phyloP scores from a whole-genome alignment of 2,888 invertebrate genomes.

The Thymelicus acteon region DNA sequence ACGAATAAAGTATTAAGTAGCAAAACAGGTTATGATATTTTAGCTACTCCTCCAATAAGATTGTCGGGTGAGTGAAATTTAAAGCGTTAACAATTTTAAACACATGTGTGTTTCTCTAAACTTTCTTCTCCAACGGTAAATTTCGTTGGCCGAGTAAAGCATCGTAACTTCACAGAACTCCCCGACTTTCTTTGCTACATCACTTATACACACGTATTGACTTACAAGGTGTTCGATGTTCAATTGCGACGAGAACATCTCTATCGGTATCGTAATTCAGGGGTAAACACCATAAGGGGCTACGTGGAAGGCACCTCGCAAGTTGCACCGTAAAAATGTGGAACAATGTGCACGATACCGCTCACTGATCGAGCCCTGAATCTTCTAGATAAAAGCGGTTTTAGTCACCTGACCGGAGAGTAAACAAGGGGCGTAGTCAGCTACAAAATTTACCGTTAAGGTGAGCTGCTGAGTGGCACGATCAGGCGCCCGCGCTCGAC shows the following conservation, averaged over 20 bases:
- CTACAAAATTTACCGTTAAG: slow-evolving; percentile 81
- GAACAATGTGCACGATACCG: slow-evolving; percentile 37
- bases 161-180: slow-evolving; percentile 52
- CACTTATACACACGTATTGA: slow-evolving; percentile 47
- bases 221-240: slow-evolving; percentile 38
- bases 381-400: slow-evolving; percentile 45
- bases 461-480: slow-evolving; percentile 67
- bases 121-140: slow-evolving; percentile 78
- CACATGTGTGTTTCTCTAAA: slow-evolving; percentile 57
- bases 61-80: slow-evolving; percentile 59
- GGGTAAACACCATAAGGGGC: slow-evolving; percentile 73
- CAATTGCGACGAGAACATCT: slow-evolving; percentile 44
- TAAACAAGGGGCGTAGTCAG: slow-evolving; percentile 68
- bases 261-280: slow-evolving; percentile 75
- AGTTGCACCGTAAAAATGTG: slow-evolving; percentile 42
- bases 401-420: slow-evolving; percentile 73
- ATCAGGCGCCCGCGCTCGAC: slow-evolving; percentile 61
- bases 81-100: slow-evolving; percentile 56
- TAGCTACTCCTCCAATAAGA: slow-evolving; percentile 61
- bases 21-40: slow-evolving; percentile 34
- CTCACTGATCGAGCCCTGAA: slow-evolving; percentile 40
- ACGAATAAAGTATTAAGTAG: slow-evolving; percentile 16
- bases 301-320: slow-evolving; percentile 58
- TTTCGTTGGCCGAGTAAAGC: slow-evolving; percentile 52
- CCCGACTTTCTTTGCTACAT: slow-evolving; percentile 55